Conservation (phyloP, 2,113 vertebrate genomes). For the Heptranchias perlo region DNA sequence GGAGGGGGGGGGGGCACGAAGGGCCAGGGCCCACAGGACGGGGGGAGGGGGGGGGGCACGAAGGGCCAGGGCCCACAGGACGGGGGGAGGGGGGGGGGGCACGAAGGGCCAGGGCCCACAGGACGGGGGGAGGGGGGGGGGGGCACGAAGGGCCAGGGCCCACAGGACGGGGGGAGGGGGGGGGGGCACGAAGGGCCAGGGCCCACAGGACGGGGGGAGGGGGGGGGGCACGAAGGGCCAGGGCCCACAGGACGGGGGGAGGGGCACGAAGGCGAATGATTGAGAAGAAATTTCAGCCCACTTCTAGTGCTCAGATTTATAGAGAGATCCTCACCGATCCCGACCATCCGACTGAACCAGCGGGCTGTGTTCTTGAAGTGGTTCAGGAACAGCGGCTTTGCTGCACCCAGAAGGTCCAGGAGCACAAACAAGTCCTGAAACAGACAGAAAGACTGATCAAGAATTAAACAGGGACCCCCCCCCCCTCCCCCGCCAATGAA, state of each 20-base stretch:
- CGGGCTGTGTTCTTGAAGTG: constrained; percentile 75
- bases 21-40: background rate
- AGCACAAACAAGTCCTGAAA: constrained; percentile 78
- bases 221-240: background rate
- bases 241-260: background rate
- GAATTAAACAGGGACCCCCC: background rate
- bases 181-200: background rate
- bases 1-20: too few relatives aligned
- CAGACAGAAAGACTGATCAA: constrained; percentile 10
- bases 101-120: background rate
- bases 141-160: background rate
- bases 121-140: too few relatives aligned
- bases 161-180: too few relatives aligned
- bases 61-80: background rate
- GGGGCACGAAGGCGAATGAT: too few relatives aligned
- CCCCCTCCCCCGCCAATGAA: background rate
- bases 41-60: too few relatives aligned
- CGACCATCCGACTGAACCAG: constrained; percentile 75
- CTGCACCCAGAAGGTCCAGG: constrained; percentile 74
- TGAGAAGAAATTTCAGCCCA: background rate
- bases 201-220: too few relatives aligned
- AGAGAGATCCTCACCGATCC: constrained; percentile 59
- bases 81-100: too few relatives aligned
- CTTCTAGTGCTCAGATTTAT: background rate
- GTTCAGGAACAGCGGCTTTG: constrained; percentile 69